Evolutionary conservation across 2,888 invertebrate genomes (phyloP).

Genomic region (Omphaloscelis lunosa): DNA sequence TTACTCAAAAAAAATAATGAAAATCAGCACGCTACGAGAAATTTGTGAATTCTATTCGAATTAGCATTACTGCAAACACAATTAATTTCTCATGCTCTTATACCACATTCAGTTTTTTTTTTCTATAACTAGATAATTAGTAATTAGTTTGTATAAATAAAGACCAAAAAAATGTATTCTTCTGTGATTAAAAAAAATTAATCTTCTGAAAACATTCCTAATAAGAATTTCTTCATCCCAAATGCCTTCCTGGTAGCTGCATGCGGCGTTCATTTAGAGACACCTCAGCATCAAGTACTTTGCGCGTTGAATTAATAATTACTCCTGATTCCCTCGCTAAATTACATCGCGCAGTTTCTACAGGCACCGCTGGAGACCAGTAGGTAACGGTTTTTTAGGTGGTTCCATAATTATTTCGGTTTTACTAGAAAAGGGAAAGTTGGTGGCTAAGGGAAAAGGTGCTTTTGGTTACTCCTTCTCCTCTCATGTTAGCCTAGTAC

Average conservation of each 20-base stretch:
- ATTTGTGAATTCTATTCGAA: too few species aligned
- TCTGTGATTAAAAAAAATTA: too few species aligned
- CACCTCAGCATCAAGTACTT: slow-evolving; percentile 62
- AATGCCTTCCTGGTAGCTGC: slow-evolving; percentile 53
- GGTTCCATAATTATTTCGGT: slow-evolving; percentile 18
- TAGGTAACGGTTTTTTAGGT: slow-evolving; percentile 1
- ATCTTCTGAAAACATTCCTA: too few species aligned
- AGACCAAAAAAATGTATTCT: too few species aligned
- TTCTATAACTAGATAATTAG: too few species aligned
- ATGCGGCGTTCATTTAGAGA: slow-evolving; percentile 62
- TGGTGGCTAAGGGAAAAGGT: not conserved
- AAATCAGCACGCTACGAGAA: too few species aligned
- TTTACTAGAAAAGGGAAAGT: not conserved
- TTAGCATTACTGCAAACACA: too few species aligned
- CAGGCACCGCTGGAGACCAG: slow-evolving; percentile 15
- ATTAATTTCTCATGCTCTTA: too few species aligned
- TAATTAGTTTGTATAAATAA: too few species aligned
- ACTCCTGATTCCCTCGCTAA: slow-evolving; percentile 64
- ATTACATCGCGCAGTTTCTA: slow-evolving; percentile 26
- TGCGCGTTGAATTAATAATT: slow-evolving; percentile 71
- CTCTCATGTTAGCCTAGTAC: slow-evolving; percentile 14
- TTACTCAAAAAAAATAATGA: too few species aligned
- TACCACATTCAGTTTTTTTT: too few species aligned
- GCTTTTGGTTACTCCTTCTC: not conserved
- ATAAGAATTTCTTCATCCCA: not conserved